Conservation (phyloP, 2,888 invertebrate species). For the Dynastes tityus region DNA sequence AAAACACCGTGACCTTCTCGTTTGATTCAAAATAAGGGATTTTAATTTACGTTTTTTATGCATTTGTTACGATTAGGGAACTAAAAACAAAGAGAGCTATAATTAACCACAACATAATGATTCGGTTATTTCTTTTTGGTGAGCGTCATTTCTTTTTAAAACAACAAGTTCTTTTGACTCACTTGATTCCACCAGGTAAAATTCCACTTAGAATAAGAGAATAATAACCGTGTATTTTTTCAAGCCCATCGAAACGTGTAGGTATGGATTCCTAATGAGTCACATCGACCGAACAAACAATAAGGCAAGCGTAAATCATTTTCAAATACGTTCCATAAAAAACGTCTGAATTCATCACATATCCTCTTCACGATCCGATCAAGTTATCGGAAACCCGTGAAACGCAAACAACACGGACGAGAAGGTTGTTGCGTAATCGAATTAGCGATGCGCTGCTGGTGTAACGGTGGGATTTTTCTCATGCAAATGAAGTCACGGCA, state of each 20-base stretch:
- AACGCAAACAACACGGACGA: constrained; percentile 31
- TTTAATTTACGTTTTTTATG: too few relatives aligned
- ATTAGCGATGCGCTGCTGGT: constrained; percentile 24
- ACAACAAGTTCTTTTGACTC: background rate
- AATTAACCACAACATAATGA: background rate
- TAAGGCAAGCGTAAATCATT: background rate
- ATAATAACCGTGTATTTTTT: background rate
- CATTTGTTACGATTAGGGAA: too few relatives aligned
- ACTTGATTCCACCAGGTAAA: background rate
- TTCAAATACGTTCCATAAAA: background rate
- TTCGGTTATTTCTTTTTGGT: background rate
- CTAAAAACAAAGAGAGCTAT: background rate
- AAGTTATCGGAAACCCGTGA: background rate
- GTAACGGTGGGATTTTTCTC: constrained; percentile 43
- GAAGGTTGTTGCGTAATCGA: constrained; percentile 31
- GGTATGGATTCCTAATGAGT: constrained; percentile 18
- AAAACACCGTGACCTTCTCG: too few relatives aligned
- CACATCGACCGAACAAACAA: constrained; percentile 6
- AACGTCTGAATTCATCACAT: constrained; percentile 17
- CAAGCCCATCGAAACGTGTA: background rate
- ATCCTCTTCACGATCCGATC: constrained; percentile 8
- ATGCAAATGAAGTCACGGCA: constrained; percentile 45
- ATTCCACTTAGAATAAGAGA: background rate
- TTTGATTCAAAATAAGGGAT: too few relatives aligned
- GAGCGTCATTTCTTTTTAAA: background rate